Evolutionary conservation across 1,140 invertebrate species (phyloP).

Genomic region (Lysiphlebus fabarum): DNA sequence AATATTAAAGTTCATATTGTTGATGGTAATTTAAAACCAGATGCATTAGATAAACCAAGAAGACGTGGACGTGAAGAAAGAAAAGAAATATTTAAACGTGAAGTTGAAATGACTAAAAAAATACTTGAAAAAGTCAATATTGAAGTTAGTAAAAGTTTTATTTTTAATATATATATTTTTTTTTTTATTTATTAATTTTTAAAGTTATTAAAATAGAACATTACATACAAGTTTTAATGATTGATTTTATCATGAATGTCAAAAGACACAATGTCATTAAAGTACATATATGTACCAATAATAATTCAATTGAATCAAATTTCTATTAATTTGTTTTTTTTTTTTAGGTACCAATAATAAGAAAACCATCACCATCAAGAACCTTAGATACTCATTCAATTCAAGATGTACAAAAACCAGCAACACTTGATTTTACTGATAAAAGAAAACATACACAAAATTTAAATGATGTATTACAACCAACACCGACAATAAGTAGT

Average conservation of each 20-base stretch:
- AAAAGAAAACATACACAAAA: conserved; percentile 44
- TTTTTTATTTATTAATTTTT: conserved; percentile 3
- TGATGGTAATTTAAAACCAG: conserved; percentile 49
- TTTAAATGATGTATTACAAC: conserved; percentile 43
- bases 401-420: conserved; percentile 46
- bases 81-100: conserved; percentile 52
- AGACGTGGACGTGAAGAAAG: conserved; percentile 49
- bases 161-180: not conserved
- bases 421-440: conserved; percentile 44
- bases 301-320: no score
- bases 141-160: conserved; percentile 31
- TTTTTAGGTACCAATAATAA: conserved; percentile 39
- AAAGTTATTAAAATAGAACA: not conserved
- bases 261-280: not conserved
- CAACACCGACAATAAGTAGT: conserved; percentile 37
- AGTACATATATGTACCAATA: no score
- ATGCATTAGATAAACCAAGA: conserved; percentile 48
- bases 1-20: conserved; percentile 49
- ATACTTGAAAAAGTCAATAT: conserved; percentile 52
- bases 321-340: conserved; percentile 1
- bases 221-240: not conserved
- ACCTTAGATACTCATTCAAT: conserved; percentile 9
- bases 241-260: conserved; percentile 5
- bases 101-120: conserved; percentile 54
- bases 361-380: conserved; percentile 28